These are phyloP conservation scores for Mesembrinibis cayennensis DNA, from an alignment of 2,113 vertebrate genomes.

Conservation along the genomic window DNA sequence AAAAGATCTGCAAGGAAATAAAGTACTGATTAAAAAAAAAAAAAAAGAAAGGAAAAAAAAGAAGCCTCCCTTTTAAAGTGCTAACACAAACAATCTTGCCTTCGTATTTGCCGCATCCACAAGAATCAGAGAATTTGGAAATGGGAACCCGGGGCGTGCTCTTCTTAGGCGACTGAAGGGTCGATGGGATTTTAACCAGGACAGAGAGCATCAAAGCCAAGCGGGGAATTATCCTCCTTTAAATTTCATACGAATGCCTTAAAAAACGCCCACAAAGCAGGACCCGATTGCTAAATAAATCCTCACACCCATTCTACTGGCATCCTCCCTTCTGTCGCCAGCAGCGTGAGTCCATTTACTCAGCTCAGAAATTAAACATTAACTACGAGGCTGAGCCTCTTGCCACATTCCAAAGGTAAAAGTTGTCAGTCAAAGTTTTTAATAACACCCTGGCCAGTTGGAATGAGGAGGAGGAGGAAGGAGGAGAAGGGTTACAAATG, in stretches of 20 bases:
- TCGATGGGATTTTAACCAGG: neutral
- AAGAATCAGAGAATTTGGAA: neutral
- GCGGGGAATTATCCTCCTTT: neutral
- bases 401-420: constrained; percentile 33
- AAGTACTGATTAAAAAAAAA: neutral
- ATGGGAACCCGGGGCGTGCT: neutral
- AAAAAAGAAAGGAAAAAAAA: neutral
- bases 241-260: constrained; percentile 19
- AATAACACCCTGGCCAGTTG: neutral
- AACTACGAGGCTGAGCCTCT: neutral
- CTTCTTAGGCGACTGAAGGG: neutral
- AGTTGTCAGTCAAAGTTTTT: constrained; percentile 32
- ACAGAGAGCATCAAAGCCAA: constrained; percentile 19
- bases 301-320: neutral
- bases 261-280: constrained; percentile 26
- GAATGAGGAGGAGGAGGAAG: neutral
- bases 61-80: neutral
- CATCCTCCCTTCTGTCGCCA: neutral
- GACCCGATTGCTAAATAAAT: constrained; percentile 32
- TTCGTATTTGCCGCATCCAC: neutral
- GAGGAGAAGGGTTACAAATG: neutral
- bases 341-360: constrained; percentile 15
- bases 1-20: neutral
- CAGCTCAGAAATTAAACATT: constrained; percentile 39
- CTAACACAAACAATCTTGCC: neutral